phyloP scores from a whole-genome alignment of 2,888 invertebrate genomes.

The Polyommatus icarus region DNA sequence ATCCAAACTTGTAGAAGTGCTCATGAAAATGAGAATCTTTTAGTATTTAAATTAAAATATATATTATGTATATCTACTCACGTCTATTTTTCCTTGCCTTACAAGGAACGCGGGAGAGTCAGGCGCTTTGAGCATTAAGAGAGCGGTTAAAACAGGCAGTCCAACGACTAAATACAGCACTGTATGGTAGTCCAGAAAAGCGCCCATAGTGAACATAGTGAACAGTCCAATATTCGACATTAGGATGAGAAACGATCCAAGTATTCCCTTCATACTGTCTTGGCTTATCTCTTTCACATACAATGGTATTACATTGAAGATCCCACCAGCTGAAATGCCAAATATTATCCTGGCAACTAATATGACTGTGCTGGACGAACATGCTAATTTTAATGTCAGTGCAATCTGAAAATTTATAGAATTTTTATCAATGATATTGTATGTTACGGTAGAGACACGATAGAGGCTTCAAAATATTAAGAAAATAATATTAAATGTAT shows the following conservation, averaged over 20 bases:
- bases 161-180: slow-evolving; percentile 50
- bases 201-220: slow-evolving; percentile 54
- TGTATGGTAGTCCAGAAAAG: slow-evolving; percentile 53
- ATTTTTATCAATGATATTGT: too few species aligned
- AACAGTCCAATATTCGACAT: slow-evolving; percentile 54
- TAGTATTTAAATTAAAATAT: background rate
- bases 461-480: too few species aligned
- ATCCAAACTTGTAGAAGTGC: too few species aligned
- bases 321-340: slow-evolving; percentile 54
- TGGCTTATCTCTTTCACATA: slow-evolving; percentile 61
- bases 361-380: slow-evolving; percentile 49
- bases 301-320: slow-evolving; percentile 54
- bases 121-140: slow-evolving; percentile 54
- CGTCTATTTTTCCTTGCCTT: slow-evolving; percentile 54
- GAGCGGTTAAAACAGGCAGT: slow-evolving; percentile 47
- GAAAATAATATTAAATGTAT: too few species aligned
- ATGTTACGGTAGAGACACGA: too few species aligned
- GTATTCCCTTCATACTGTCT: slow-evolving; percentile 53
- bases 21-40: too few species aligned
- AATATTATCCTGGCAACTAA: slow-evolving; percentile 50
- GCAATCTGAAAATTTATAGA: slow-evolving; percentile 51
- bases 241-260: slow-evolving; percentile 50
- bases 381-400: slow-evolving; percentile 56
- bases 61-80: slow-evolving; percentile 42
- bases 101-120: slow-evolving; percentile 63